Evolutionary conservation across 1,140 invertebrate species (phyloP).

Genomic region (Pseudomyrmex flavicornis): DNA sequence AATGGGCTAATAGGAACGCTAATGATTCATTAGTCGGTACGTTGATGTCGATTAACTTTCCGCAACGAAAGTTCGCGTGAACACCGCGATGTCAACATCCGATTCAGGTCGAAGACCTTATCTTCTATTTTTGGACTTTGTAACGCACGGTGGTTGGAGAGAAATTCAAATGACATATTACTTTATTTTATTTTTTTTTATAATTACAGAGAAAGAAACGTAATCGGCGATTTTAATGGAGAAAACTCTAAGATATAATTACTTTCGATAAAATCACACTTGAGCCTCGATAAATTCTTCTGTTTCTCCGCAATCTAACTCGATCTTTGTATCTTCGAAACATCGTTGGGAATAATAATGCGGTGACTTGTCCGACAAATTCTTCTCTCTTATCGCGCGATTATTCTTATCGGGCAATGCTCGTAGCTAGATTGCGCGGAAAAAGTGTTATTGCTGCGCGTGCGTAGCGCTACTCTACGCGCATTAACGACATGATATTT

Average conservation of each 20-base stretch:
- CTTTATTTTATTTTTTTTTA: no score
- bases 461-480: not conserved
- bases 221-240: not conserved
- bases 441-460: constrained; percentile 15
- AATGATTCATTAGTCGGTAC: constrained; percentile 75
- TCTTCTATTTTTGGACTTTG: constrained; percentile 16
- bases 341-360: not conserved
- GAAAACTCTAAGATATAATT: no score
- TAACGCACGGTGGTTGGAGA: no score
- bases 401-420: not conserved
- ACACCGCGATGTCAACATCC: constrained; percentile 44
- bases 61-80: constrained; percentile 21
- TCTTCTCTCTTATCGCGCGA: not conserved
- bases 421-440: not conserved
- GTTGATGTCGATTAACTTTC: constrained; percentile 56
- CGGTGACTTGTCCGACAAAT: not conserved
- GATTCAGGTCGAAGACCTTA: constrained; percentile 37
- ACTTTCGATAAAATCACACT: no score
- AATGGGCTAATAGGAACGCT: constrained; percentile 74
- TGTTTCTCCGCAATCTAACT: no score
- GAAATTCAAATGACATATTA: not conserved
- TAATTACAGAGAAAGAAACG: not conserved
- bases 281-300: no score
- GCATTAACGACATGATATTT: constrained; percentile 28
- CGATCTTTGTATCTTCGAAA: not conserved